These are phyloP conservation scores for Benitochromis conjunctus DNA, from an alignment of 2,113 vertebrate species.

Conservation along the genomic window DNA sequence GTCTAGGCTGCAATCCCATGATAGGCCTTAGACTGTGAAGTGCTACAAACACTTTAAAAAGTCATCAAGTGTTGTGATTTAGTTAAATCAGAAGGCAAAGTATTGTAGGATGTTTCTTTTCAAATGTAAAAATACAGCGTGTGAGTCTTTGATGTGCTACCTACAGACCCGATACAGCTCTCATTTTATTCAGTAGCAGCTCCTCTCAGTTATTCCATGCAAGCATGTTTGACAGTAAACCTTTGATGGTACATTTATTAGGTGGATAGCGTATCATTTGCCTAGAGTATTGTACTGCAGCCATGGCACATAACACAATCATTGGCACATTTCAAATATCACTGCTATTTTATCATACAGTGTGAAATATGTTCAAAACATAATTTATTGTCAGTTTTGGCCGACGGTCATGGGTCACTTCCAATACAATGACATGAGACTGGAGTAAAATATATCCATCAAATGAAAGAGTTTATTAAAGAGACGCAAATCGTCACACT, in stretches of 20 bases:
- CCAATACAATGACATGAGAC: too few relatives aligned
- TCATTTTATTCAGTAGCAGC: background rate
- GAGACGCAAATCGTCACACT: too few relatives aligned
- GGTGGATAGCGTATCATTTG: background rate
- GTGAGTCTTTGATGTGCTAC: background rate
- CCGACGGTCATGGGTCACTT: too few relatives aligned
- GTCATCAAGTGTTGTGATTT: constrained; percentile 8
- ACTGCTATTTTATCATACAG: background rate
- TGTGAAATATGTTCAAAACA: background rate
- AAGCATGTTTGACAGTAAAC: background rate
- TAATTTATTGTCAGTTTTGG: too few relatives aligned
- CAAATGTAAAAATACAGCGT: background rate
- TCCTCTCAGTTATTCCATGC: background rate
- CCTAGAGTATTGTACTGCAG: background rate
- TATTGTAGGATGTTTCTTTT: background rate
- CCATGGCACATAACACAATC: background rate
- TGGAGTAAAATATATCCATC: too few relatives aligned
- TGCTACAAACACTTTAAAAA: background rate
- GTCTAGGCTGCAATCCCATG: background rate
- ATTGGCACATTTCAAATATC: background rate
- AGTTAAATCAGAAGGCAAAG: background rate
- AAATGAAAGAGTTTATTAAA: too few relatives aligned
- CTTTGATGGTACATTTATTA: background rate
- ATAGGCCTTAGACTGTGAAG: background rate
- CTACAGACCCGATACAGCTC: background rate